Evolutionary conservation across 2,888 invertebrate genomes (phyloP).

Genomic region (Gandaritis pyraliata): DNA sequence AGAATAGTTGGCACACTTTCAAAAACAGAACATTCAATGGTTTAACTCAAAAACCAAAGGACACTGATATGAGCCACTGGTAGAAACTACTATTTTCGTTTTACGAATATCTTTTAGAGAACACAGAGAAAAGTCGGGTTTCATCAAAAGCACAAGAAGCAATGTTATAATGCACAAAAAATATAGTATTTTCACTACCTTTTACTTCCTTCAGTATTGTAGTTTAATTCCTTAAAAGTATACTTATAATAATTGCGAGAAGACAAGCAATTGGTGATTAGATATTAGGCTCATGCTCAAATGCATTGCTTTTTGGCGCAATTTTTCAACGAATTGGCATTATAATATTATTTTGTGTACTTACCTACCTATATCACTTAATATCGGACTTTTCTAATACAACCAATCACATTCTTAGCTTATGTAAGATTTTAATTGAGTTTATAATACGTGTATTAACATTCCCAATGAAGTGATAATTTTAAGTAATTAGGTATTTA

Average conservation of each 20-base stretch:
- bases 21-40: no score
- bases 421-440: conserved; percentile 1
- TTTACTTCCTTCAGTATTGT: background rate
- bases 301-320: background rate
- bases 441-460: conserved; percentile 15
- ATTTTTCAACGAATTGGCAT: conserved; percentile 3
- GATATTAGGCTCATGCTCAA: background rate
- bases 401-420: conserved; percentile 9
- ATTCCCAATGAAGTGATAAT: conserved; percentile 46
- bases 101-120: no score
- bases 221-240: background rate
- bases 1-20: no score
- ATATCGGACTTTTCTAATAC: conserved; percentile 1
- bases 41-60: no score
- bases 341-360: no score
- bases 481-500: conserved; percentile 40
- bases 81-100: no score
- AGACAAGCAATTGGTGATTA: background rate
- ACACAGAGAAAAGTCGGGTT: background rate
- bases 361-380: no score
- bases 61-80: no score
- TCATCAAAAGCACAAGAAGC: background rate
- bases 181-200: background rate
- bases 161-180: background rate
- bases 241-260: background rate